Evolutionary conservation across 1,140 invertebrate species (phyloP), one percentile per base, ranked within the genome.

Genomic region (Lordiphosa clarofinis): DNA sequence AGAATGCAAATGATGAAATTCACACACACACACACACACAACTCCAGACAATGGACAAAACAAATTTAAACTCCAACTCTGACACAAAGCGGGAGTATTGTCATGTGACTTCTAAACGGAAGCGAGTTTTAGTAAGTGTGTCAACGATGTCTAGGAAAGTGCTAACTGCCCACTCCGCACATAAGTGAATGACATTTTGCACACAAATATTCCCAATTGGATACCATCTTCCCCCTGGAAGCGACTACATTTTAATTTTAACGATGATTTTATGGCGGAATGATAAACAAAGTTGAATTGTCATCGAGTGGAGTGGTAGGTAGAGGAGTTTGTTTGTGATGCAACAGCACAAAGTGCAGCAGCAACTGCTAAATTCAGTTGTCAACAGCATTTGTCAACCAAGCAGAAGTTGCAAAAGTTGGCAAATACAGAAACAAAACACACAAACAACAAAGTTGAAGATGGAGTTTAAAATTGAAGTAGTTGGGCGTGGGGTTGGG

Each of bases 291-390:
- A 64, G 59, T 61, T 64, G 49, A 46, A 65, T 65, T 13, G 40
- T 58, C 9, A 8, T 10, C 0, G 12, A 4, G 13, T 39, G 11
- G 15, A 52, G 56, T 58, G 61, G 59, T 48, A 4, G 13, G 4
- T 12, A 9, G 8, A 10, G 9, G 7, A 40, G 39, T 40, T 40
- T 10, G 13, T 15, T 40, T 2, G 10, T 64, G 53, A 64, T 58
- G 64, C 64, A 67, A 67, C 67, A 67, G 64, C 67, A 63, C 63
- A 67, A 67, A 67, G 64, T 67, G 63, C 64, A 67, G 55, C 54
- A 67, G 40, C 59, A 54, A 55, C 59, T 36, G 40, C 64, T 21
- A 13, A 38, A 66, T 37, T 31, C 31, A 43, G 36, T 40, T 67
- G 64, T 67, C 63, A 50, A 46, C 54, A 40, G 36, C 28, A 38